Conservation (phyloP, 2,113 vertebrate species). For the Callorhinus ursinus region DNA sequence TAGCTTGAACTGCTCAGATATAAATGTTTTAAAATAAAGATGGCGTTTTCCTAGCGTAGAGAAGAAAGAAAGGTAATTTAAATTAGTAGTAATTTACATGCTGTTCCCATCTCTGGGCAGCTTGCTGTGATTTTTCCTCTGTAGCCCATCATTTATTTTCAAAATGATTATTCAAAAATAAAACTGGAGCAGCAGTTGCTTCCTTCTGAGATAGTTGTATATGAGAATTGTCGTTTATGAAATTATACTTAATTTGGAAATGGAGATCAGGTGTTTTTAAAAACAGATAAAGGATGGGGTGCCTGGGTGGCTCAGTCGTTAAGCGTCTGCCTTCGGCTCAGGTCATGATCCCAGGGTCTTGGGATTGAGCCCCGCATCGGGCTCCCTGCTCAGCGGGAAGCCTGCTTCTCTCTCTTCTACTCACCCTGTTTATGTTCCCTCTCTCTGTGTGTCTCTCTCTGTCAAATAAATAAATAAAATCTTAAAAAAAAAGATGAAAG, state of each 20-base stretch:
- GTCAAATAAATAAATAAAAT: too few species aligned
- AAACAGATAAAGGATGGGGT: not conserved
- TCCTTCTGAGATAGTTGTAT: slow-evolving; percentile 26
- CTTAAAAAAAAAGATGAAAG: too few species aligned
- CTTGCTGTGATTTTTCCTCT: slow-evolving; percentile 39
- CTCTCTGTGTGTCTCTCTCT: too few species aligned
- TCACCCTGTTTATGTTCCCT: too few species aligned
- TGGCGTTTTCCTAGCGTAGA: slow-evolving; percentile 57
- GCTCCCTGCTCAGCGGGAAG: too few species aligned
- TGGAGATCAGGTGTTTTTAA: slow-evolving; percentile 11
- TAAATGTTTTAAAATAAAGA: slow-evolving; percentile 68
- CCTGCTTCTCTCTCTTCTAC: too few species aligned
- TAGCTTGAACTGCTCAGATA: slow-evolving; percentile 43
- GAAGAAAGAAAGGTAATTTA: slow-evolving; percentile 64
- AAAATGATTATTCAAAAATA: slow-evolving; percentile 63
- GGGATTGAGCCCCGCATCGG: too few species aligned
- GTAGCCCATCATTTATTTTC: slow-evolving; percentile 51
- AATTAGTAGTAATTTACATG: slow-evolving; percentile 67
- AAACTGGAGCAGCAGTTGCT: slow-evolving; percentile 36
- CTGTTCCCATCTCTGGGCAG: slow-evolving; percentile 43
- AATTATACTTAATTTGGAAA: slow-evolving; percentile 32
- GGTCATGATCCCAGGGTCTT: too few species aligned
- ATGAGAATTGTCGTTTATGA: slow-evolving; percentile 16
- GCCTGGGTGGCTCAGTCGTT: too few species aligned
- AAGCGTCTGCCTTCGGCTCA: too few species aligned